Base-by-base conservation (phyloP, 1,140 invertebrate species). In the Leptoteleia sp. region DNA sequence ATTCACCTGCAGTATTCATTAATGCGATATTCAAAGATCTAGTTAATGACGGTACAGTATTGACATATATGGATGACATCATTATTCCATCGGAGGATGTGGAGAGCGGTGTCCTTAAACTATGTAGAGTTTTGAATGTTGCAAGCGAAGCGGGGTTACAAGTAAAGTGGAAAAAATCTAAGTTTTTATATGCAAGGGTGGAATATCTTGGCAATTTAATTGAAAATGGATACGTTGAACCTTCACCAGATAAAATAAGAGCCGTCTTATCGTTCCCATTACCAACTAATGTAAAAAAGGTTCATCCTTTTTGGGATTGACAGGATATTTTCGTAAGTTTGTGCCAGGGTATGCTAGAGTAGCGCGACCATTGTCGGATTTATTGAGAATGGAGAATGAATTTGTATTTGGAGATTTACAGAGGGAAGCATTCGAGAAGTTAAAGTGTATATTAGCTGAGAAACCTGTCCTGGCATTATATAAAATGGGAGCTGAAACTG, bases 11-110 rank as follows among this genome's bases (percentile, higher is more conserved):
- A 1, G 12, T 37, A 13, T 37, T 37, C 13, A 37, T 37, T 1
- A 37, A 37, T 13, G 33, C 27, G 5, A 45, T 45, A 45, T 45
- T 45, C 13, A 45, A 45, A 45, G 42, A 45, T 15, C 12, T 45
- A 13, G 9, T 45, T 9, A 19, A 22, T 27, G 22, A 13, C 1
- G 42, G 42, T 3, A 27, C 8, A 27, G 42, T 45, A 11, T 8
- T 45, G 4, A 27, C 22, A 1, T 45, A 45, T 22, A 19, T 27
- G 1, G 19, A 45, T 27, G 42, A 37, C 7, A 11, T 37, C 11
- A 37, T 37, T 37, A 37, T 37, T 5, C 33, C 33, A 5, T 3
- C 33, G 1, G 6, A 37, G 3, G 4, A 13, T 13, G 33, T 37
- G 1, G 2, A 13, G 4, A 13, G 12, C 1, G 42, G 22, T 13